Evolutionary conservation across 2,797 vertebrate genomes (phyloP).

Genomic region (Labroides dimidiatus): DNA sequence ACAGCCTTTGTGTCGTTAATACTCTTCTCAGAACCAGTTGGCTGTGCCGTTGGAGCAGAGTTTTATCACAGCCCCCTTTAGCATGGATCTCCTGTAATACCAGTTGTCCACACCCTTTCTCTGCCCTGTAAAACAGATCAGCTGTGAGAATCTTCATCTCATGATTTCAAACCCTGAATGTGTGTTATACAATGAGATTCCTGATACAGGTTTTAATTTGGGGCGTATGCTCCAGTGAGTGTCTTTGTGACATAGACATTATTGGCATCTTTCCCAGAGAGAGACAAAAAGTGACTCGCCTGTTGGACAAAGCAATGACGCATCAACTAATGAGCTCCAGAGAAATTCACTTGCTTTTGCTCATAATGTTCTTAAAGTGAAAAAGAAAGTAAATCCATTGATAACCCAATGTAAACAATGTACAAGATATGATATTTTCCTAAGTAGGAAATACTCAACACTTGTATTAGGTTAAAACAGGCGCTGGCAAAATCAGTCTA

Average conservation of each 20-base stretch:
- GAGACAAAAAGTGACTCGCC: background rate
- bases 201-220: background rate
- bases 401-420: too few species aligned
- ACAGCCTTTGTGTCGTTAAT: slow-evolving; percentile 54
- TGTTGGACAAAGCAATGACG: background rate
- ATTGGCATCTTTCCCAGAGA: background rate
- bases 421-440: too few species aligned
- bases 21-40: slow-evolving; percentile 24
- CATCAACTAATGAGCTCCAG: background rate
- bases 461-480: too few species aligned
- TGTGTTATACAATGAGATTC: background rate
- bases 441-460: too few species aligned
- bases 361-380: too few species aligned
- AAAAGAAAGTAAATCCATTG: too few species aligned
- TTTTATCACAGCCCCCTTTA: background rate
- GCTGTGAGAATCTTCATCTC: background rate
- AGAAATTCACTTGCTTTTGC: background rate
- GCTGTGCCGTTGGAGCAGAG: background rate
- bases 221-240: background rate
- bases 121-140: background rate
- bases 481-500: too few species aligned
- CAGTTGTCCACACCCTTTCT: background rate
- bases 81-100: background rate
- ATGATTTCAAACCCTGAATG: background rate
- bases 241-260: background rate